Evolutionary conservation across 2,113 vertebrate genomes (phyloP), one percentile per base, ranked within the genome.

Genomic region (Phainopepla nitens): DNA sequence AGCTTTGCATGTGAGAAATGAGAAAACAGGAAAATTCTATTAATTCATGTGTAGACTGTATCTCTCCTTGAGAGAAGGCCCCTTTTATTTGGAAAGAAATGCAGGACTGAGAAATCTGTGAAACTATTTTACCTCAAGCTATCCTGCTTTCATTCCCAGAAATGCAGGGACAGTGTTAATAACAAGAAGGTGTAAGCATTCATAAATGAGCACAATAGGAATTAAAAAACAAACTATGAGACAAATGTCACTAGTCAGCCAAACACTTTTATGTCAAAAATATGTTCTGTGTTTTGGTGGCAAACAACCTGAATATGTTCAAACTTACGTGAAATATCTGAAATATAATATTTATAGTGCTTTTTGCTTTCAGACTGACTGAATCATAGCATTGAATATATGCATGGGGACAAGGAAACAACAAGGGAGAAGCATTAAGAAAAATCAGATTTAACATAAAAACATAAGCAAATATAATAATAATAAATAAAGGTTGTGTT

Each of bases 361-460:
- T 79, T 85, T 91, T 77, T 85, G 10, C 45, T 90, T 85, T 64
- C 70, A 85, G 36, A 53, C 11, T 79, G 53, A 23, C 54, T 82
- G 81, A 85, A 82, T 14, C 10, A 16, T 31, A n/a, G n/a, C 42
- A 11, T 5, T 80, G 58, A 89, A 73, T 76, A 70, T 54, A 62
- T 80, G 29, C 24, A 31, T 65, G 69, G 29, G 13, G 66, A 69
- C 57, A 28, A 89, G 36, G 61, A 91, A 95, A 72, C 17, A 91
- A 42, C 9, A 42, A 31, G 16, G 28, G 9, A 82, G 61, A 87
- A 79, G 12, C 2, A 1, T 62, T 82, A 72, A 81, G 10, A 71
- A 28, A 84, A 84, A 80, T 11, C 42, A 69, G 66, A 79, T 57
- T 64, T 93, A 87, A 66, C 41, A 71, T 42, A 90, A 95, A 93